These are phyloP conservation scores for Orthosia incerta DNA, from an alignment of 2,888 invertebrate species.

Conservation along the genomic window DNA sequence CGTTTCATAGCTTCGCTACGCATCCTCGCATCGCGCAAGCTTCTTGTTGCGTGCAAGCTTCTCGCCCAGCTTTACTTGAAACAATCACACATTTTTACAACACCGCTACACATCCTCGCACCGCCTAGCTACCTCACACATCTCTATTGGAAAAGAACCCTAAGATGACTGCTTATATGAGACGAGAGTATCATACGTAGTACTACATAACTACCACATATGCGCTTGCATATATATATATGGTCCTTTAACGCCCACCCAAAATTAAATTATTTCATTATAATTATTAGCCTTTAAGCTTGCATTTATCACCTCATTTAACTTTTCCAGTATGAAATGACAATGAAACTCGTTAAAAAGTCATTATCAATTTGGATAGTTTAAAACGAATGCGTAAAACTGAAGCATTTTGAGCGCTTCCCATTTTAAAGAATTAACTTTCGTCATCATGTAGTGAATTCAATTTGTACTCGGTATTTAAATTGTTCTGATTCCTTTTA, in stretches of 20 bases:
- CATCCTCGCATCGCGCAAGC: no score
- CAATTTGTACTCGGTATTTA: slow-evolving; percentile 38
- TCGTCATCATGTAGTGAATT: slow-evolving; percentile 40
- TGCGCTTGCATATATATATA: no score
- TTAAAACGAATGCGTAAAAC: slow-evolving; percentile 30
- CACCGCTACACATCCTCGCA: no score
- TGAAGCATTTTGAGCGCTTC: slow-evolving; percentile 32
- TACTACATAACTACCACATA: background rate
- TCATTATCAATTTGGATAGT: slow-evolving; percentile 38
- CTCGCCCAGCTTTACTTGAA: no score
- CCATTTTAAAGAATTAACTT: slow-evolving; percentile 36
- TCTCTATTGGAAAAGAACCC: no score
- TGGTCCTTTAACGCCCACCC: background rate
- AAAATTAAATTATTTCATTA: background rate
- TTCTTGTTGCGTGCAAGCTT: no score
- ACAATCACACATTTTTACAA: no score
- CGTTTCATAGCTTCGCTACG: no score
- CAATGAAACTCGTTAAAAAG: slow-evolving; percentile 44
- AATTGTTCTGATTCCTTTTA: slow-evolving; percentile 30
- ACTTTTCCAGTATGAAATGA: slow-evolving; percentile 11
- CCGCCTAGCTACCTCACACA: no score
- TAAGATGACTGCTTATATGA: no score
- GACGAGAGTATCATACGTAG: background rate
- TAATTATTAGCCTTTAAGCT: background rate
- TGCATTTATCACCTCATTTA: slow-evolving; percentile 11